A percentile compares a stretch with the other conserved stretches of the same genome.
Evolutionary conservation across 2,888 invertebrate species (phyloP).

Genomic region (Clivina fossor): DNA sequence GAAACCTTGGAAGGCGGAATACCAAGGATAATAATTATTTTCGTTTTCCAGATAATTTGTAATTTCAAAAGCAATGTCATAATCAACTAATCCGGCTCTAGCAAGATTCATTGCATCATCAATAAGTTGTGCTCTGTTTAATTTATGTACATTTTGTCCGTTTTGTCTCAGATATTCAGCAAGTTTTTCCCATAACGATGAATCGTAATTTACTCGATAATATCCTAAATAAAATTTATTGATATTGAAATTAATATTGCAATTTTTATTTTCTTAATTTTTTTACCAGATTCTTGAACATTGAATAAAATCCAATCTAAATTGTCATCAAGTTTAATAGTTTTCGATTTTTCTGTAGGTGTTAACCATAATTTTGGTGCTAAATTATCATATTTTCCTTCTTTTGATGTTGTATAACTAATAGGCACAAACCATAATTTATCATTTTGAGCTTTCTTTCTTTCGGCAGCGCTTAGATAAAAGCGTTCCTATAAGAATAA

Average conservation of each 20-base stretch:
- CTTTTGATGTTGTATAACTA: constrained; percentile 54
- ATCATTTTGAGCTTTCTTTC: constrained; percentile 4
- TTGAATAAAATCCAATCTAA: constrained; percentile 69
- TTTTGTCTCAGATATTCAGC: constrained; percentile 54
- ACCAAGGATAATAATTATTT: constrained; percentile 78
- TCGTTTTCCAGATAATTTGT: constrained; percentile 70
- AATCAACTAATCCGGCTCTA: constrained; percentile 63
- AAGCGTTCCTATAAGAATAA: constrained; percentile 40
- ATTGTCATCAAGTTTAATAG: neutral
- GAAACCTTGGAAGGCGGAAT: constrained; percentile 60
- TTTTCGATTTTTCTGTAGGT: constrained; percentile 31
- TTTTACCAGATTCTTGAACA: constrained; percentile 65
- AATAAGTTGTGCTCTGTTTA: constrained; percentile 75
- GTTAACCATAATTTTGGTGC: constrained; percentile 48
- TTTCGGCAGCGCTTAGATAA: constrained; percentile 24
- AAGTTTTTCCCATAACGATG: constrained; percentile 59
- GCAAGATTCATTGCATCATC: constrained; percentile 79
- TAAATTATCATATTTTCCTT: constrained; percentile 51
- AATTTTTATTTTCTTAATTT: neutral
- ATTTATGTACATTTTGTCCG: constrained; percentile 59
- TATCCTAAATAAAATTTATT: constrained; percentile 61
- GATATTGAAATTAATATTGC: neutral
- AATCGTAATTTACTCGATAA: constrained; percentile 69
- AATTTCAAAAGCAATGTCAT: constrained; percentile 65
- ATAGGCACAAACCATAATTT: constrained; percentile 57